A percentile compares a stretch with the other conserved stretches of the same genome.
Evolutionary conservation across 2,888 invertebrate species (phyloP).

Genomic region (Resseliella maxima): DNA sequence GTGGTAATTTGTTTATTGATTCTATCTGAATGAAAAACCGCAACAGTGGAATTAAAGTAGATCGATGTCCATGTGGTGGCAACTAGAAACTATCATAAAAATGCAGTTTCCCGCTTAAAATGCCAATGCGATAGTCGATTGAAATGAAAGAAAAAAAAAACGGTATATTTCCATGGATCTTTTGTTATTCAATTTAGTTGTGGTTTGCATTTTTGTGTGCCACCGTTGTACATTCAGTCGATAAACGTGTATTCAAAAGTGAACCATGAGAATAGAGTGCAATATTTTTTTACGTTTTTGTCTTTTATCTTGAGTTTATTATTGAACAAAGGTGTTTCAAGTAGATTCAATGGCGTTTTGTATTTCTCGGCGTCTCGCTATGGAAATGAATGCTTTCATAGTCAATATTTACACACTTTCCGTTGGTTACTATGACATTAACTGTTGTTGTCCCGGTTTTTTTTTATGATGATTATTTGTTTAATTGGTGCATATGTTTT

Average conservation of each 20-base stretch:
- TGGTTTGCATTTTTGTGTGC: constrained; percentile 37
- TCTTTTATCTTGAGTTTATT: constrained; percentile 14
- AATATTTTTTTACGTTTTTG: neutral
- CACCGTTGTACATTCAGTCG: neutral
- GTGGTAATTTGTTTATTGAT: constrained; percentile 48
- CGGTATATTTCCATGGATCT: constrained; percentile 23
- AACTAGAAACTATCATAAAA: constrained; percentile 24
- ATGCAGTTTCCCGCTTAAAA: constrained; percentile 43
- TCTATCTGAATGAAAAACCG: constrained; percentile 42
- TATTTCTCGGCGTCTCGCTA: neutral
- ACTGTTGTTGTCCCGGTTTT: neutral
- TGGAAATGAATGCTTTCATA: constrained; percentile 10
- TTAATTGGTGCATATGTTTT: constrained; percentile 48
- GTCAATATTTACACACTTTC: constrained; percentile 32
- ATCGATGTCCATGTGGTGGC: constrained; percentile 34
- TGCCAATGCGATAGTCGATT: constrained; percentile 8
- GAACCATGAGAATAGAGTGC: constrained; percentile 7
- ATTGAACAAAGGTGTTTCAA: constrained; percentile 22
- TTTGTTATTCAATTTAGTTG: constrained; percentile 50
- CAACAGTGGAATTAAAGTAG: neutral
- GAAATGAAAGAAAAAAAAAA: neutral
- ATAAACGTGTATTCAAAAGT: neutral
- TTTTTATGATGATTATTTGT: constrained; percentile 39
- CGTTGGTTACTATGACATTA: constrained; percentile 31
- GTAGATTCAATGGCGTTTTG: constrained; percentile 37